These are phyloP conservation scores for Poecilobothrus nobilitatus DNA, from an alignment of 2,888 invertebrate genomes.

Conservation along the genomic window DNA sequence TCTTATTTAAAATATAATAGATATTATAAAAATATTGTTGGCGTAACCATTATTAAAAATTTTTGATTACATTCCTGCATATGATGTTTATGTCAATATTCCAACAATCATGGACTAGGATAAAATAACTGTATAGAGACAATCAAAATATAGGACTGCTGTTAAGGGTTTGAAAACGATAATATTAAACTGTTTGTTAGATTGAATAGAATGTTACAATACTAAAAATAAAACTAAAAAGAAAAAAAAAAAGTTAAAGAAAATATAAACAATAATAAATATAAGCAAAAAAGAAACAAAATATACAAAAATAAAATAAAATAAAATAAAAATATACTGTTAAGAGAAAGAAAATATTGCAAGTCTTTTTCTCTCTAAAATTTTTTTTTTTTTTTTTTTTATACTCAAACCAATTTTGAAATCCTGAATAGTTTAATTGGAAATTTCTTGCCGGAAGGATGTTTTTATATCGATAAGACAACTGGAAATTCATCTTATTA, in stretches of 20 bases:
- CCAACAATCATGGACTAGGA: background rate
- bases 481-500: background rate
- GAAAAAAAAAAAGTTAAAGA: background rate
- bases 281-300: background rate
- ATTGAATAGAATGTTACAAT: background rate
- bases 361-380: no score
- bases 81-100: no score
- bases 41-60: no score
- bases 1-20: no score
- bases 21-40: no score
- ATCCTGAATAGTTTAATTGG: background rate
- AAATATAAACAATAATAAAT: no score
- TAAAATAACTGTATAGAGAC: background rate
- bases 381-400: no score
- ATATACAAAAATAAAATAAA: background rate
- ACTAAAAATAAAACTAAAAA: background rate
- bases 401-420: background rate
- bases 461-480: conserved; percentile 4
- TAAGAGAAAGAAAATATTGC: no score
- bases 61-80: no score
- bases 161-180: background rate
- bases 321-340: no score
- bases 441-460: conserved; percentile 4
- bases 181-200: background rate
- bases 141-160: background rate